Conservation (phyloP, 2,797 vertebrate species). For the Myotis daubentonii region DNA sequence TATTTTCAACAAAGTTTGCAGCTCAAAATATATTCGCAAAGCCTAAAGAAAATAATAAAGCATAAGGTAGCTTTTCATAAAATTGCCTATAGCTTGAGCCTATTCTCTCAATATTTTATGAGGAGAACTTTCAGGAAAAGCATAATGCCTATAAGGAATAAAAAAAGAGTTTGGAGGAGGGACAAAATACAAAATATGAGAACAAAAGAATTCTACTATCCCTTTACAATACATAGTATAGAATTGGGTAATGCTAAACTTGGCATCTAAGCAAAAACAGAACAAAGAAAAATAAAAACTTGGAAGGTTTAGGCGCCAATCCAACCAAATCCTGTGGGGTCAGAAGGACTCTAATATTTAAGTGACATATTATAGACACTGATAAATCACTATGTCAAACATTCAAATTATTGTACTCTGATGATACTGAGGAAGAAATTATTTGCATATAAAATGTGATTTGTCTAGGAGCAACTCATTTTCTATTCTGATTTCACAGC, state of each 20-base stretch:
- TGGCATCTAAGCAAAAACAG: not conserved
- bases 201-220: not conserved
- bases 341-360: conserved; percentile 46
- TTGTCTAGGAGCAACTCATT: conserved; percentile 66
- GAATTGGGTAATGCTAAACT: not conserved
- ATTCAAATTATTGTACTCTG: conserved; percentile 59
- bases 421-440: conserved; percentile 48
- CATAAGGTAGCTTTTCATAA: not conserved
- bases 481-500: conserved; percentile 66
- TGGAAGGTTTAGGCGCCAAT: not conserved
- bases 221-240: not conserved
- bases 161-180: not conserved
- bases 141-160: not conserved
- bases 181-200: not conserved
- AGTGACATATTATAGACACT: not conserved
- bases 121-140: not conserved
- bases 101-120: not conserved
- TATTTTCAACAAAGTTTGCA: not conserved
- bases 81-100: not conserved
- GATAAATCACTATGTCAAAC: conserved; percentile 58
- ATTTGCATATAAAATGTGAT: conserved; percentile 71
- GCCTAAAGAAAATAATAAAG: not conserved
- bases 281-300: not conserved
- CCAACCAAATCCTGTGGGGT: not conserved
- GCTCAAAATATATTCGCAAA: not conserved